A percentile compares a stretch with the other conserved stretches of the same genome.
phyloP scores from a whole-genome alignment of 2,797 vertebrate species.

The Gallinago solitaria region DNA sequence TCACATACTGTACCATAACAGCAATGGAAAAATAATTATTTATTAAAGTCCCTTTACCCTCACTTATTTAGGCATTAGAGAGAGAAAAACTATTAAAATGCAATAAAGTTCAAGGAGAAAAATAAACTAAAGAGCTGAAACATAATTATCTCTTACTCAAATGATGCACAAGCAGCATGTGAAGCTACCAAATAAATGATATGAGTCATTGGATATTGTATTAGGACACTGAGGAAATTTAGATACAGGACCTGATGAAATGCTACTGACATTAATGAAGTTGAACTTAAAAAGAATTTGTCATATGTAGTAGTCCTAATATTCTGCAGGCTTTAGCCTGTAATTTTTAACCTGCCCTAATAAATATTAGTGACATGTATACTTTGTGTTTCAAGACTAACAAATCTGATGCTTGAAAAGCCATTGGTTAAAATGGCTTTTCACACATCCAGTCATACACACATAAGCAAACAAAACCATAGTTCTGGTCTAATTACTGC shows the following conservation, averaged over 20 bases:
- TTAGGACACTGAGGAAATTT: conserved; percentile 5
- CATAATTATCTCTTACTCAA: conserved; percentile 30
- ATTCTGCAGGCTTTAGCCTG: not conserved
- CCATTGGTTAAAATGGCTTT: not conserved
- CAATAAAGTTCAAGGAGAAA: conserved; percentile 37
- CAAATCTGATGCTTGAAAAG: not conserved
- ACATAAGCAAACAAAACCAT: not conserved
- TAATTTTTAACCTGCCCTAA: not conserved
- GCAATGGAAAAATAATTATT: not conserved
- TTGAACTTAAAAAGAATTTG: not conserved
- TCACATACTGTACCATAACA: not conserved
- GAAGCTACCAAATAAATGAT: conserved; percentile 19
- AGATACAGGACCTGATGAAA: not conserved
- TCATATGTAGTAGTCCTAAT: not conserved
- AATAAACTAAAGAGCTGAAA: conserved; percentile 37
- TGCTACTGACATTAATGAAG: not conserved
- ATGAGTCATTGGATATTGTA: not conserved
- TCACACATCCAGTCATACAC: not conserved
- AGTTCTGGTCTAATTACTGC: not conserved
- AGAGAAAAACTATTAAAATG: conserved; percentile 26
- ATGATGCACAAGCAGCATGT: conserved; percentile 1
- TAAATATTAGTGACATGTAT: not conserved
- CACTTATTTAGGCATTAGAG: not conserved
- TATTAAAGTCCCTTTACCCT: not conserved
- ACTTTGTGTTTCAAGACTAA: not conserved